phyloP scores from a whole-genome alignment of 2,888 invertebrate species.

The Luperina nickerlii region DNA sequence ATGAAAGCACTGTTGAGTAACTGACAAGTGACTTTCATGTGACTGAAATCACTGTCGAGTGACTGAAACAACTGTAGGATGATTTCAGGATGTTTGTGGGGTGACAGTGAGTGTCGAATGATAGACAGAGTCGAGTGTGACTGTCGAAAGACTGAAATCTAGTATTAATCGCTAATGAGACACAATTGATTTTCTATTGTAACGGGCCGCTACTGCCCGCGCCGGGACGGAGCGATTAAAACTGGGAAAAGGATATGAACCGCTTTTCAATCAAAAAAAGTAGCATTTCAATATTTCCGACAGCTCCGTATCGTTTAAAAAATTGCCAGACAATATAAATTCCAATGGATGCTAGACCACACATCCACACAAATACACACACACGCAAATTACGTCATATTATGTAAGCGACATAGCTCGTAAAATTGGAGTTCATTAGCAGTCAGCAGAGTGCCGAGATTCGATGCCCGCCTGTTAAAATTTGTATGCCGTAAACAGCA shows the following conservation, averaged over 20 bases:
- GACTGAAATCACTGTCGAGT: neutral
- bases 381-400: slow-evolving; percentile 72
- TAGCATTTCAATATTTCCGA: no score
- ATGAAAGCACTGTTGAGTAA: no score
- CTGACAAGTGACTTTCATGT: no score
- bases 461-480: slow-evolving; percentile 71
- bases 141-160: neutral
- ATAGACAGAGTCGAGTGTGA: neutral
- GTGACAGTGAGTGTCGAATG: no score
- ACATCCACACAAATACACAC: slow-evolving; percentile 35
- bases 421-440: slow-evolving; percentile 80
- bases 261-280: neutral
- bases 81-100: neutral
- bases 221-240: neutral
- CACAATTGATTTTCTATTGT: no score
- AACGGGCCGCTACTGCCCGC: no score
- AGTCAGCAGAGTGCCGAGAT: slow-evolving; percentile 74
- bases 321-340: neutral
- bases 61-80: neutral
- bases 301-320: neutral
- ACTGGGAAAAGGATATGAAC: neutral
- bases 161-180: neutral
- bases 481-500: slow-evolving; percentile 74
- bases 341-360: slow-evolving; percentile 42
- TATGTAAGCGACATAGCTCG: slow-evolving; percentile 72